These are phyloP conservation scores for Drosophila varians DNA, from an alignment of 1,140 invertebrate species.

Conservation along the genomic window DNA sequence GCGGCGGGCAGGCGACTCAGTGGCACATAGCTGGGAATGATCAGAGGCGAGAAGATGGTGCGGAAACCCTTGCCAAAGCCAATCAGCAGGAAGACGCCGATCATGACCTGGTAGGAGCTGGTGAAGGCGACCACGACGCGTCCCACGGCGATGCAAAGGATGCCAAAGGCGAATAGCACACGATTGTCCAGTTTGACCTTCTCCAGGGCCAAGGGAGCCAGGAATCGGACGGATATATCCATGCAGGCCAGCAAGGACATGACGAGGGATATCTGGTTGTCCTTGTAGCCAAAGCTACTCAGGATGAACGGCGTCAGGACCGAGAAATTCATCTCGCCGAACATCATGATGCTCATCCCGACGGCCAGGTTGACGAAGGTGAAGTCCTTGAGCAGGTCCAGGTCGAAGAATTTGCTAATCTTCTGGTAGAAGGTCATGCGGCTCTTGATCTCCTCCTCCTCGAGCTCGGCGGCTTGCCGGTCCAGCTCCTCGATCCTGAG, in stretches of 20 bases:
- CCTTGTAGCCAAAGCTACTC: slow-evolving; percentile 85
- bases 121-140: slow-evolving; percentile 83
- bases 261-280: slow-evolving; percentile 85
- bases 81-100: slow-evolving; percentile 79
- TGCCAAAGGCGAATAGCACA: slow-evolving; percentile 87
- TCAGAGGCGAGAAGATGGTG: slow-evolving; percentile 88
- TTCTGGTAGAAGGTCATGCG: slow-evolving; percentile 84
- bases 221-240: slow-evolving; percentile 86
- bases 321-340: slow-evolving; percentile 89
- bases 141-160: slow-evolving; percentile 86
- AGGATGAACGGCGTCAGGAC: slow-evolving; percentile 88
- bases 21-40: slow-evolving; percentile 88
- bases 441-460: slow-evolving; percentile 60
- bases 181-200: slow-evolving; percentile 87
- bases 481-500: slow-evolving; percentile 27
- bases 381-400: slow-evolving; percentile 87
- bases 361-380: slow-evolving; percentile 88
- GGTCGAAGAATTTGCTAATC: slow-evolving; percentile 86
- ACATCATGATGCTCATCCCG: slow-evolving; percentile 88
- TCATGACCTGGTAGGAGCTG: slow-evolving; percentile 56
- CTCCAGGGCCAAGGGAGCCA: slow-evolving; percentile 86
- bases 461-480: slow-evolving; percentile 19
- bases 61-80: slow-evolving; percentile 88
- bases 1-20: slow-evolving; percentile 87
- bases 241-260: slow-evolving; percentile 86